Evolutionary conservation across 1,140 invertebrate genomes (phyloP).

Genomic region (Gryllus bimaculatus): DNA sequence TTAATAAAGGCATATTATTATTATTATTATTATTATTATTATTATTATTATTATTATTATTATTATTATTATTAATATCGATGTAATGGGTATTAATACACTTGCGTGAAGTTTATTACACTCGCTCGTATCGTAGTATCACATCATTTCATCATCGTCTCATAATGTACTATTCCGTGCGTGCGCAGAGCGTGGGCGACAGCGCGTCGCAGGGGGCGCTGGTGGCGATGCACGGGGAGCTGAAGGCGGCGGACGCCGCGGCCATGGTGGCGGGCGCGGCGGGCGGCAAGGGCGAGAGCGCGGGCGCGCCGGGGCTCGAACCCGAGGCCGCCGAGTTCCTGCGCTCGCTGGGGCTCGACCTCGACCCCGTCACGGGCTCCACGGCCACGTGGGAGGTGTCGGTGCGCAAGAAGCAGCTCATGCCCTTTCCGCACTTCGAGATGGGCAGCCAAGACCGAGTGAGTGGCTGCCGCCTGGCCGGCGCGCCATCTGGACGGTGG

Average conservation of each 20-base stretch:
- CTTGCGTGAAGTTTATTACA: no score
- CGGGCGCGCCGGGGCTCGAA: background rate
- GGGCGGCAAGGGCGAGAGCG: background rate
- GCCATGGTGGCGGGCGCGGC: no score
- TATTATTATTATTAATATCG: no score
- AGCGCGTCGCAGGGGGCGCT: background rate
- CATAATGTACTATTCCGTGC: no score
- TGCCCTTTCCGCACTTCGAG: conserved; percentile 40
- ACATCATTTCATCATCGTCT: no score
- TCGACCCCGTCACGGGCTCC: background rate
- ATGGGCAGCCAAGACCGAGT: conserved; percentile 38
- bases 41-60: no score
- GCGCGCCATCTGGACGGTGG: no score
- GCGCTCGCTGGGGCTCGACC: background rate
- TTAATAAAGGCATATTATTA: no score
- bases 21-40: no score
- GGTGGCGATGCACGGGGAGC: background rate
- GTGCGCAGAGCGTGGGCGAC: background rate
- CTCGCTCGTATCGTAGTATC: no score
- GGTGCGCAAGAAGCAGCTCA: conserved; percentile 35
- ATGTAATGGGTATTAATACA: no score
- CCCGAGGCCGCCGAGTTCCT: background rate
- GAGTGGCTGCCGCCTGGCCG: conserved; percentile 16
- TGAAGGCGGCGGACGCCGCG: background rate
- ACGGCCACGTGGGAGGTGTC: conserved; percentile 34